Conservation (phyloP, 2,888 invertebrate genomes). For the Aspidiotus rigidus region DNA sequence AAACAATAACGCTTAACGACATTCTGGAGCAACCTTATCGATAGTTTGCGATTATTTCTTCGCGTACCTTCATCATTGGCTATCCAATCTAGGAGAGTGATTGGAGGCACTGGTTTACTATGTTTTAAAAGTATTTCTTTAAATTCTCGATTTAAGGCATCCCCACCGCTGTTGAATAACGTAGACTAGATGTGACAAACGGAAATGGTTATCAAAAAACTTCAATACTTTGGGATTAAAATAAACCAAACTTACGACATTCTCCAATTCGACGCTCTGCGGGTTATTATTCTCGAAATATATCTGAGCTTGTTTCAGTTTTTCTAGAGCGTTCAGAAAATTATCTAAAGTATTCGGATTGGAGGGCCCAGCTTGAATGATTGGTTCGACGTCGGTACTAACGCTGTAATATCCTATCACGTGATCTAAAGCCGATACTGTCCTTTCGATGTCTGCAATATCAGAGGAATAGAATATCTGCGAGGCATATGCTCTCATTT, state of each 20-base stretch:
- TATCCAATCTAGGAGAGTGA: slow-evolving; percentile 77
- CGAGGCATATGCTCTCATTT: background rate
- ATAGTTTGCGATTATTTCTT: background rate
- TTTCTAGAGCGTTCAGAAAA: slow-evolving; percentile 65
- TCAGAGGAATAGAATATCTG: background rate
- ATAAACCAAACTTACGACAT: slow-evolving; percentile 59
- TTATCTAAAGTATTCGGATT: slow-evolving; percentile 42
- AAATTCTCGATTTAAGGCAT: slow-evolving; percentile 78
- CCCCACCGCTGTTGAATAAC: slow-evolving; percentile 70
- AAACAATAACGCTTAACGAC: too few species aligned
- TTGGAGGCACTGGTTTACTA: slow-evolving; percentile 75
- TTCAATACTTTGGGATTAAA: too few species aligned
- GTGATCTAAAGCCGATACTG: slow-evolving; percentile 76
- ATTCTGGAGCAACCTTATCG: background rate
- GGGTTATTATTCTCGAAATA: slow-evolving; percentile 90
- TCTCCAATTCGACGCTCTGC: slow-evolving; percentile 85
- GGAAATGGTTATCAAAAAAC: too few species aligned
- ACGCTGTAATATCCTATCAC: slow-evolving; percentile 95
- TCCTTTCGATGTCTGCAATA: slow-evolving; percentile 75
- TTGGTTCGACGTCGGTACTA: slow-evolving; percentile 77
- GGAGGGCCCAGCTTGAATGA: slow-evolving; percentile 70
- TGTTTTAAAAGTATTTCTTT: slow-evolving; percentile 75
- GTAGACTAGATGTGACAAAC: slow-evolving; percentile 49
- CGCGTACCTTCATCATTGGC: slow-evolving; percentile 69
- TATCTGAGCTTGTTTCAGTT: slow-evolving; percentile 73